Base-by-base conservation (phyloP, 1,140 invertebrate genomes). In the Cheumatopsyche charites region DNA sequence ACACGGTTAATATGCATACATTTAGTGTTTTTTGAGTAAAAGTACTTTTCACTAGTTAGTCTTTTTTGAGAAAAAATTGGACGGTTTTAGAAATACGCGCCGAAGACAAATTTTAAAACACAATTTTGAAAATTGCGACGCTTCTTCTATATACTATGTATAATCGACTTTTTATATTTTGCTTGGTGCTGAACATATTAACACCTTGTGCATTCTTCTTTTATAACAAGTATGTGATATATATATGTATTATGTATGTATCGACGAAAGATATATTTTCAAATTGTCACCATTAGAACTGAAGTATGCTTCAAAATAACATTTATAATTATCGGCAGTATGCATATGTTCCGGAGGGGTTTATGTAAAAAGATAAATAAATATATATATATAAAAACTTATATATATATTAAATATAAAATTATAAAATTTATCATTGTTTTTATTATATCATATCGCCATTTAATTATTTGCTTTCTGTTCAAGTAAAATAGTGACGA, bases 1-100 rank as follows among this genome's bases (percentile, higher is more conserved):
- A 26, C 26, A 26, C 58, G 23, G 25, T 62, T 25, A 25, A 62
- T 62, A 36, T 36, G 58, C 58, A 62, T 62, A 29, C 26, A 62
- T n/a, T 62, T 26, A 58, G 52, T 58, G 58, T 29, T 26, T 58
- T 62, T 19, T 9, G 47, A 52, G 13, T 17, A 17, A 9, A 47
- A 47, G 15, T 17, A 52, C 47, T 52, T 52, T 52, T 52, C 29
- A 36, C 29, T 36, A 36, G 29, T 36, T 36, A 36, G 29, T 36
- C 3, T 36, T 36, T 36, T 36, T 36, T 36, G 29, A 9, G n/a
- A n/a, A n/a, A 36, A 36, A 4, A 36, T 36, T 36, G 29, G 29
- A 36, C 9, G 3, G 29, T 36, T 36, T 36, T 3, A 36, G n/a
- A n/a, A n/a, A 36, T 4, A 36, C 29, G 9, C 29, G 3, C 3